Percentiles rank a stretch among this genome's conserved stretches.
phyloP scores from a whole-genome alignment of 2,797 vertebrate genomes.

The Malacoctenus gilli region DNA sequence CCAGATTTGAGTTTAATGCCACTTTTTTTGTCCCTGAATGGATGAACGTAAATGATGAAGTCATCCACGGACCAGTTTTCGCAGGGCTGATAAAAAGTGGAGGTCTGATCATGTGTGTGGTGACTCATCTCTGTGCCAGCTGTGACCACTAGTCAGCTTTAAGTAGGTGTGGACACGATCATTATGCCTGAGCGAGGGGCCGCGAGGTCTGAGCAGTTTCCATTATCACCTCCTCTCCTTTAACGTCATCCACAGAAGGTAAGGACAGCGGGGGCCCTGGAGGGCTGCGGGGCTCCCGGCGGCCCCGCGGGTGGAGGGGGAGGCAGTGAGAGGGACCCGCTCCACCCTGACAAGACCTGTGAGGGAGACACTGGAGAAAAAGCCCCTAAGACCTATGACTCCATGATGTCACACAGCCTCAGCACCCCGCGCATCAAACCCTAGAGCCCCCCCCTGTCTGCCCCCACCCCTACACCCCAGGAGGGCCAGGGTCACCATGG shows the following conservation, averaged over 20 bases:
- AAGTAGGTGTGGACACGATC: not conserved
- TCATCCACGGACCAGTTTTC: too few relatives aligned
- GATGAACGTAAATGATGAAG: not conserved
- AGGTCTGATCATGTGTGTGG: too few relatives aligned
- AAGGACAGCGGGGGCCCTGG: constrained; percentile 61
- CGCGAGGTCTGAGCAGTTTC: constrained; percentile 9
- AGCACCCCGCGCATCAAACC: constrained; percentile 86
- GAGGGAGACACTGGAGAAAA: constrained; percentile 56
- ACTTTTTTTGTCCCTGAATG: not conserved
- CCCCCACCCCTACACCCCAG: constrained; percentile 66
- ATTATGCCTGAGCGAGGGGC: not conserved
- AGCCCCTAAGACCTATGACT: constrained; percentile 80
- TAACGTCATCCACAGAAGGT: constrained; percentile 86
- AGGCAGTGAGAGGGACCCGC: constrained; percentile 54
- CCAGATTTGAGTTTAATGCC: too few relatives aligned
- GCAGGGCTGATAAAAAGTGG: too few relatives aligned
- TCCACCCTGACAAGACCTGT: constrained; percentile 54
- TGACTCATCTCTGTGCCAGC: too few relatives aligned
- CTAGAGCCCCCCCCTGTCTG: constrained; percentile 53
- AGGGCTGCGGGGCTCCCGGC: constrained; percentile 44
- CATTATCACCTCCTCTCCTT: constrained; percentile 74
- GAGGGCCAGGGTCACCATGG: constrained; percentile 74
- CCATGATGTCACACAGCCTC: constrained; percentile 82
- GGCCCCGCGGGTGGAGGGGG: constrained; percentile 37
- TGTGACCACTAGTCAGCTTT: not conserved